Base-by-base conservation (phyloP, 2,888 invertebrate genomes). In the Spisula subtruncata region DNA sequence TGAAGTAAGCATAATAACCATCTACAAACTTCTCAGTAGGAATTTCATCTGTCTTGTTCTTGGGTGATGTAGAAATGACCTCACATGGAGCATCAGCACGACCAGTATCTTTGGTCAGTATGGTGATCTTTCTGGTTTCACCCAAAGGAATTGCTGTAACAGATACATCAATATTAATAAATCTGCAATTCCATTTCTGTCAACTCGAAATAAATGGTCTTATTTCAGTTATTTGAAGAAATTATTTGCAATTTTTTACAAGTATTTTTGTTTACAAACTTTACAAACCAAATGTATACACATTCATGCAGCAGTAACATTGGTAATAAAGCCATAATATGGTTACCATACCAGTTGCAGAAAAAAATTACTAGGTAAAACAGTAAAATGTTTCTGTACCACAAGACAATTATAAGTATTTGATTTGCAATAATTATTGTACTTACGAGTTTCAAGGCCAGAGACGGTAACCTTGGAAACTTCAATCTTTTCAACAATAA, bases 401-500 rank as follows among this genome's bases (percentile, higher is more conserved):
- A n/a, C n/a, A n/a, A n/a, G n/a, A n/a, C n/a, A n/a, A n/a, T n/a
- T n/a, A n/a, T n/a, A n/a, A n/a, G n/a, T n/a, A n/a, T n/a, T n/a
- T n/a, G n/a, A n/a, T n/a, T n/a, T n/a, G n/a, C n/a, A n/a, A n/a
- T n/a, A n/a, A n/a, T n/a, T n/a, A n/a, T n/a, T n/a, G n/a, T n/a
- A 98, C 98, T 98, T 97, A 98, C 98, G 98, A 96, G 98, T 98
- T 96, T 98, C 98, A 82, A 99, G 97, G 94, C 98, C 98, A 94
- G 98, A 98, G 79, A 98, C 98, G 97, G 98, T 98, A 94, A 99
- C 98, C 97, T 98, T 98, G 79, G 98, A 98, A 16, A 98, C 98
- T 96, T 98, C 98, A 86, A 98, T 94, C 90, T 95, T 96, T 89
- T 96, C 96, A 8, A 97, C 96, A 46, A 95, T 94, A 91, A 97